These are phyloP conservation scores for Psilanteris sp. DNA, from an alignment of 1,140 invertebrate species.

Conservation along the genomic window DNA sequence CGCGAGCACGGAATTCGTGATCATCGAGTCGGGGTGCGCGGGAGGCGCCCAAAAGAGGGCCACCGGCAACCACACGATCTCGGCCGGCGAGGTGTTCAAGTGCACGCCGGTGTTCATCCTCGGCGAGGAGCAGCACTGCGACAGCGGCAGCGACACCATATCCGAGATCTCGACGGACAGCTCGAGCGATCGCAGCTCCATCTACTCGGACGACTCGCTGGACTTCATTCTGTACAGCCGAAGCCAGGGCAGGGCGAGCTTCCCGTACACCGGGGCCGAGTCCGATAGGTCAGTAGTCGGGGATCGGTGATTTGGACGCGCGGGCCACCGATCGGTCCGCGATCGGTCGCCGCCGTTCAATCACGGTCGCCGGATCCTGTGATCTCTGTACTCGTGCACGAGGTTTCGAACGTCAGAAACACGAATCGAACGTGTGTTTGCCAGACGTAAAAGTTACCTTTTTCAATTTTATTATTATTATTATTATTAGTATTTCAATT, in stretches of 20 bases:
- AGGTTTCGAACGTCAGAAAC: too few relatives aligned
- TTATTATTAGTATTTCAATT: too few relatives aligned
- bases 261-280: conserved; percentile 71
- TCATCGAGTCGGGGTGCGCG: conserved; percentile 66
- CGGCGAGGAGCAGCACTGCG: conserved; percentile 79
- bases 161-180: conserved; percentile 82
- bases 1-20: conserved; percentile 72
- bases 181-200: conserved; percentile 81
- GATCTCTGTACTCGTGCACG: too few relatives aligned
- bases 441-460: too few relatives aligned
- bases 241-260: conserved; percentile 74
- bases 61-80: conserved; percentile 78
- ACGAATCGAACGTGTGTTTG: too few relatives aligned
- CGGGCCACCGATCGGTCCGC: too few relatives aligned
- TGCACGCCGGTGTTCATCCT: conserved; percentile 80
- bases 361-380: too few relatives aligned
- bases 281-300: conserved; percentile 62
- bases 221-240: conserved; percentile 78
- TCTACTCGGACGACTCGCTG: conserved; percentile 81
- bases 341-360: too few relatives aligned
- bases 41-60: conserved; percentile 69
- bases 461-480: too few relatives aligned
- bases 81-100: conserved; percentile 78
- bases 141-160: conserved; percentile 80
- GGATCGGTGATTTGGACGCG: too few relatives aligned